Percentiles rank a stretch among this genome's conserved stretches.
Conservation (phyloP, 2,888 invertebrate genomes). For the Leuctra nigra region DNA sequence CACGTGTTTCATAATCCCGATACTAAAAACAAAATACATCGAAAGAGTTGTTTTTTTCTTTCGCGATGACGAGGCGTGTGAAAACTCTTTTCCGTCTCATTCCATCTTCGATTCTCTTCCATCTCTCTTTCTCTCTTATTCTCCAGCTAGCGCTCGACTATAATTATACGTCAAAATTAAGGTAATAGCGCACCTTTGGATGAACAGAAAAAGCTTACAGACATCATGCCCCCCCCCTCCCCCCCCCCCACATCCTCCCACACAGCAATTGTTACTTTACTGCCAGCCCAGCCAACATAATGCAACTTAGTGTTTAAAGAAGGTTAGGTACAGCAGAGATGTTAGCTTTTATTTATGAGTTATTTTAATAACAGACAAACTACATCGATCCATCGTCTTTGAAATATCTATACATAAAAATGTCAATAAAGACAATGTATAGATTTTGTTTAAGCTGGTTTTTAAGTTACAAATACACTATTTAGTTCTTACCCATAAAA, state of each 20-base stretch:
- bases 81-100: slow-evolving; percentile 3
- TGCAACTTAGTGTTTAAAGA: no score
- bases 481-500: no score
- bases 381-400: no score
- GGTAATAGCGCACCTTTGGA: slow-evolving; percentile 24
- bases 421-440: no score
- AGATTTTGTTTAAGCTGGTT: no score
- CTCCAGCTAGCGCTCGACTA: slow-evolving; percentile 14
- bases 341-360: no score
- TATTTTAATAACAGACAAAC: no score
- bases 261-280: neutral
- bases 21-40: slow-evolving; percentile 1
- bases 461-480: no score
- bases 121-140: slow-evolving; percentile 5
- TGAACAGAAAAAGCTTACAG: slow-evolving; percentile 20
- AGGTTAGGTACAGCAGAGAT: no score
- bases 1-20: slow-evolving; percentile 3
- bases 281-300: neutral
- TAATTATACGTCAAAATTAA: slow-evolving; percentile 28
- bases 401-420: no score
- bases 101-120: neutral
- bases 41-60: neutral
- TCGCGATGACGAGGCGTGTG: slow-evolving; percentile 7
- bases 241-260: slow-evolving; percentile 1
- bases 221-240: slow-evolving; percentile 5